Evolutionary conservation across 2,113 vertebrate genomes (phyloP).

Genomic region (Willisornis vidua): DNA sequence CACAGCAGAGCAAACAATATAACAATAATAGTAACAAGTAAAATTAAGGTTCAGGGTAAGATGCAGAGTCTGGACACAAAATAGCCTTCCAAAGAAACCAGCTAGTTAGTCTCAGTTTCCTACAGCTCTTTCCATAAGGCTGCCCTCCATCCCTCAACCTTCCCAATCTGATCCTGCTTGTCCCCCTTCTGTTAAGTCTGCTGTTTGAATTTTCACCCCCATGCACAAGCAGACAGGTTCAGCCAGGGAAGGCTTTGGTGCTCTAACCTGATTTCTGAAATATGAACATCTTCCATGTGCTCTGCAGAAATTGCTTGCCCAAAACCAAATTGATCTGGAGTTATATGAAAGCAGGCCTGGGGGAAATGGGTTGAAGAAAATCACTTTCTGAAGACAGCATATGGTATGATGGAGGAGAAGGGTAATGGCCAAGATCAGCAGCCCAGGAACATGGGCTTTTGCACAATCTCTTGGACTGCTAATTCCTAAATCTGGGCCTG

Average conservation of each 20-base stretch:
- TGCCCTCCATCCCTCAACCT: background rate
- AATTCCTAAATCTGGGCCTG: background rate
- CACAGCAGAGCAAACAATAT: background rate
- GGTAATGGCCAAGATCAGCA: background rate
- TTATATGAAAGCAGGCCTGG: background rate
- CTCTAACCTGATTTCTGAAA: background rate
- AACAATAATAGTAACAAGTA: rapidly evolving
- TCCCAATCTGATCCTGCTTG: background rate
- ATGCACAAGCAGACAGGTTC: background rate
- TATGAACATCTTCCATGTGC: background rate
- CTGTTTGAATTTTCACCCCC: background rate
- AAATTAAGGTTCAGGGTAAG: background rate
- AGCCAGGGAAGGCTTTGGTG: background rate
- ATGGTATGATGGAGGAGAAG: background rate
- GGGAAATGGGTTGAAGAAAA: background rate
- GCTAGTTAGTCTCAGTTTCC: background rate
- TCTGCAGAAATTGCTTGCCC: background rate
- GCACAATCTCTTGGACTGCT: background rate
- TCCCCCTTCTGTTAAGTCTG: background rate
- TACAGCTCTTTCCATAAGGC: background rate
- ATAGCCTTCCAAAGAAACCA: background rate
- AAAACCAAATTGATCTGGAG: background rate
- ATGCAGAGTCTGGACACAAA: background rate
- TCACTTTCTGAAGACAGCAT: background rate
- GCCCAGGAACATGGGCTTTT: background rate